Evolutionary conservation across 1,140 invertebrate species (phyloP).

Genomic region (Phortica variegata): DNA sequence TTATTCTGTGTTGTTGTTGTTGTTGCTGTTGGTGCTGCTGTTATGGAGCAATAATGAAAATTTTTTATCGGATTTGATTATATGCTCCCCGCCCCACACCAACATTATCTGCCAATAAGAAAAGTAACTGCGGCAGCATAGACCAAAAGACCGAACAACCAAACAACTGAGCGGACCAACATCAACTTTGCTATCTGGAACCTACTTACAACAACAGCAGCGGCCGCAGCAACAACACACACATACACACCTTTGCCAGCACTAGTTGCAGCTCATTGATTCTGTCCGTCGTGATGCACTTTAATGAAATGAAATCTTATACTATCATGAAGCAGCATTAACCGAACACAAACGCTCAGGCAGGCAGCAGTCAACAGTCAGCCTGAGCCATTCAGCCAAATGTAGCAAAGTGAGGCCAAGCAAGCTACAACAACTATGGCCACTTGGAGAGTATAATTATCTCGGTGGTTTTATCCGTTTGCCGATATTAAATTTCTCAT

Average conservation of each 20-base stretch:
- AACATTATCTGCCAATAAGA: conserved; percentile 52
- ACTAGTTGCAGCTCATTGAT: conserved; percentile 45
- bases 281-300: conserved; percentile 51
- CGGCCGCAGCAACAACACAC: no score
- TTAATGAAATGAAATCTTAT: conserved; percentile 55
- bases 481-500: conserved; percentile 55
- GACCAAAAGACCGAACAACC: no score
- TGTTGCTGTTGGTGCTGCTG: conserved; percentile 18
- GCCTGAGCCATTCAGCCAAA: not conserved
- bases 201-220: no score
- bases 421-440: conserved; percentile 28
- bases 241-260: no score
- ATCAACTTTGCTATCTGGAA: no score
- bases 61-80: conserved; percentile 55
- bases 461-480: conserved; percentile 54
- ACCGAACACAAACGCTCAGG: conserved; percentile 17
- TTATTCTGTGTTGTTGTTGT: conserved; percentile 22
- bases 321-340: conserved; percentile 49
- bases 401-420: conserved; percentile 5
- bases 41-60: conserved; percentile 49
- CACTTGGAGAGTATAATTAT: conserved; percentile 55
- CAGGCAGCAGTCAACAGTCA: conserved; percentile 9
- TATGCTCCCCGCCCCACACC: conserved; percentile 29
- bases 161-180: no score
- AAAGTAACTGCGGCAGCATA: conserved; percentile 12